phyloP scores from a whole-genome alignment of 2,113 vertebrate genomes.

The Xyrauchen texanus region DNA sequence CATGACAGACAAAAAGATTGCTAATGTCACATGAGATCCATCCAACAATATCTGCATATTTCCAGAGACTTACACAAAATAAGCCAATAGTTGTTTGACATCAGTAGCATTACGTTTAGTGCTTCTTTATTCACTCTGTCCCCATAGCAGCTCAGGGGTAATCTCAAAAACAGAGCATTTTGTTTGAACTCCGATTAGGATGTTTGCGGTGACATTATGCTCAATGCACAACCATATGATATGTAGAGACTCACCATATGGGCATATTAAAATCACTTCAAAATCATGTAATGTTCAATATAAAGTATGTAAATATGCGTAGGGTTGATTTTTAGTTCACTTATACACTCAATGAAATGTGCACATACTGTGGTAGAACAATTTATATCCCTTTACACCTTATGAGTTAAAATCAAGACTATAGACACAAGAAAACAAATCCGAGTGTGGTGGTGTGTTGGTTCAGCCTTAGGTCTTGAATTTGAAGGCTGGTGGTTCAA shows the following conservation, averaged over 20 bases:
- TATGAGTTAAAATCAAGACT: not conserved
- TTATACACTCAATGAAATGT: not conserved
- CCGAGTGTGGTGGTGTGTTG: not conserved
- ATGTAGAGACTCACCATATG: not conserved
- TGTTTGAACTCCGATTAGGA: conserved; percentile 61
- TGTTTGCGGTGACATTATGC: not conserved
- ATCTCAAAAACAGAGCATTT: conserved; percentile 73
- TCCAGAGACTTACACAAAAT: not conserved
- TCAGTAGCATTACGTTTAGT: not conserved
- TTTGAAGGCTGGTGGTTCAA: not conserved
- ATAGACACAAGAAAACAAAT: not conserved
- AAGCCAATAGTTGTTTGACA: not conserved
- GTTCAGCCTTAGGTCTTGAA: not conserved
- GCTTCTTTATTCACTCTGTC: conserved; percentile 47
- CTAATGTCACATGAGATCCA: too few species aligned
- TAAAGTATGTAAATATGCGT: conserved; percentile 13
- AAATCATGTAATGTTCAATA: not conserved
- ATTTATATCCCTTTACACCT: not conserved
- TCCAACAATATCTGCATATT: not conserved
- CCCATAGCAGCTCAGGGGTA: conserved; percentile 68
- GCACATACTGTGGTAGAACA: not conserved
- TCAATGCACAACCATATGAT: not conserved
- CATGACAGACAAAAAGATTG: not conserved
- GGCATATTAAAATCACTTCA: not conserved
- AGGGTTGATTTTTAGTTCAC: not conserved